Base-by-base conservation (phyloP, 2,113 vertebrate genomes). In the Psophia crepitans region DNA sequence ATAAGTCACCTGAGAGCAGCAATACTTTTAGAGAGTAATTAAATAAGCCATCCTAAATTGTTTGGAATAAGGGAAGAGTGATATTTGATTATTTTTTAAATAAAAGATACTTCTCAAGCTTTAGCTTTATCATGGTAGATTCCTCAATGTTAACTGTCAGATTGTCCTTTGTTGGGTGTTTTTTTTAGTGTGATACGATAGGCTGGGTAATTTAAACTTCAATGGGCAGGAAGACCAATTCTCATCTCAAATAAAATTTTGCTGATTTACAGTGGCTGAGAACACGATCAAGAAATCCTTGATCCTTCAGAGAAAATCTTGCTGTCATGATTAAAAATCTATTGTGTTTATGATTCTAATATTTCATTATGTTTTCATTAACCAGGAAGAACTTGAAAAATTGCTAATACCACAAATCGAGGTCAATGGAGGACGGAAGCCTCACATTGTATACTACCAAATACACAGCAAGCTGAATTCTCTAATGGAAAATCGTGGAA, bases 341-440 rank as follows among this genome's bases (percentile, higher is more conserved):
- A 37, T 79, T 14, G 2, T 65, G 32, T 63, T 80, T 92, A 54
- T 81, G 14, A 76, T 79, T 80, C 60, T 85, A 79, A 85, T 87
- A 80, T 84, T 91, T 63, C 27, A 58, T 85, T 96, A 44, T 96
- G 15, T 85, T 96, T 89, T 80, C 92, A 89, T 88, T 92, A 58
- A 68, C 92, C 93, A 99, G 99, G 98, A 99, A 19, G 98, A 99
- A 91, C 74, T 99, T 80, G 97, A 97, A 39, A 98, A 98, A 65
- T n/a, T 97, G 60, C 96, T 97, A 63, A 97, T 99, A 94, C 98
- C 99, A 37, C 78, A 58, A 84, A 81, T 99, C 32, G 57, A 89
- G 6, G 93, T 99, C 78, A 96, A 61, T 53, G 98, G 98, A 79
- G 90, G 98, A 58, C 97, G 96, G 64, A 99, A 98, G 84, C 96